A percentile compares a stretch with the other conserved stretches of the same genome.
Evolutionary conservation across 2,888 invertebrate genomes (phyloP).

Genomic region (Patella depressa): DNA sequence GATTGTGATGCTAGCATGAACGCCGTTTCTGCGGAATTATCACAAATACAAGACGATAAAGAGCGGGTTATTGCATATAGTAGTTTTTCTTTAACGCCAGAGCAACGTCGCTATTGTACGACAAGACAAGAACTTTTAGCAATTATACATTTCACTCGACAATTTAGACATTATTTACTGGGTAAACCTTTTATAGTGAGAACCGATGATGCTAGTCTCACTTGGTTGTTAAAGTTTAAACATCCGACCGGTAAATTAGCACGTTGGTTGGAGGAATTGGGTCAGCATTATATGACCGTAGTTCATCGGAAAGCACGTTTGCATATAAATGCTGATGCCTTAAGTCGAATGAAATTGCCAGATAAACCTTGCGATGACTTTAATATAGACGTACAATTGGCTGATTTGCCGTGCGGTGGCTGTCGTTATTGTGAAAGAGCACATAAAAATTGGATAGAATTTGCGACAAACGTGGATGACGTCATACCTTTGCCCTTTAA

Average conservation of each 20-base stretch:
- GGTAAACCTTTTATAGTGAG: slow-evolving; percentile 24
- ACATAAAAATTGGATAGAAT: too few relatives aligned
- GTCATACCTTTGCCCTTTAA: too few relatives aligned
- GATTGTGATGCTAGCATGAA: slow-evolving; percentile 34
- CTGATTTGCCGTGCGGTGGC: not conserved
- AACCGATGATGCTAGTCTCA: slow-evolving; percentile 31
- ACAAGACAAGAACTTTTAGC: slow-evolving; percentile 17
- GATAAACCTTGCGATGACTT: not conserved
- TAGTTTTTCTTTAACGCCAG: slow-evolving; percentile 20
- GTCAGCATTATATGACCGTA: not conserved
- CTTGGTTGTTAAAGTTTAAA: slow-evolving; percentile 23
- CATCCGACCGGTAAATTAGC: slow-evolving; percentile 23
- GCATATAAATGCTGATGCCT: not conserved
- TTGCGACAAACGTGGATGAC: too few relatives aligned
- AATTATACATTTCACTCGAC: not conserved
- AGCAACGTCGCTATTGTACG: slow-evolving; percentile 30
- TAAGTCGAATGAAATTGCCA: not conserved
- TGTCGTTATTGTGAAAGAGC: not conserved
- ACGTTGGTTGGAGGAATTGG: slow-evolving; percentile 24
- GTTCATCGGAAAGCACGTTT: not conserved
- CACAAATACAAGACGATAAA: slow-evolving; percentile 29
- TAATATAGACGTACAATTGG: not conserved
- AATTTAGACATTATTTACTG: slow-evolving; percentile 26
- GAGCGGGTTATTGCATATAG: slow-evolving; percentile 33
- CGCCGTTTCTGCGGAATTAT: slow-evolving; percentile 34